Evolutionary conservation across 2,797 vertebrate species (phyloP).

Genomic region (Cuculus canorus): DNA sequence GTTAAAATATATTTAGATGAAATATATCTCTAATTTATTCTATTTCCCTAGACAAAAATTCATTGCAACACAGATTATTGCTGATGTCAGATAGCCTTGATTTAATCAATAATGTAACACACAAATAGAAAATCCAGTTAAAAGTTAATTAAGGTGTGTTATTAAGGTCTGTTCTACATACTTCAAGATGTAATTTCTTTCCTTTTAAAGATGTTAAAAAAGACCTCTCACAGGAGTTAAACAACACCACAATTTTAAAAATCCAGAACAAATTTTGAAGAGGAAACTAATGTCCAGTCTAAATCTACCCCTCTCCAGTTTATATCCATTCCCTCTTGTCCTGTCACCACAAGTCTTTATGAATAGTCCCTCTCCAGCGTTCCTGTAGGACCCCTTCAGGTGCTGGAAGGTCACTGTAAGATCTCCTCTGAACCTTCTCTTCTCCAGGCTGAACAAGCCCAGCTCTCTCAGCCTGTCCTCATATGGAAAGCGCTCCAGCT

Average conservation of each 20-base stretch:
- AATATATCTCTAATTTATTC: not conserved
- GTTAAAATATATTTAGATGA: not conserved
- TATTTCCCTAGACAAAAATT: not conserved
- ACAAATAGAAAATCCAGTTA: not conserved
- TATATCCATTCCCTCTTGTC: too few species aligned
- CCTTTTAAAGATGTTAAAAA: not conserved
- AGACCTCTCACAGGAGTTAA: not conserved
- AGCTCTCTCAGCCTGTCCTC: too few species aligned
- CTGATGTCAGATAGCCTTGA: not conserved
- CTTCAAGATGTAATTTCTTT: not conserved
- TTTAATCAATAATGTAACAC: too few species aligned
- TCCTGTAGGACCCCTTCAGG: too few species aligned
- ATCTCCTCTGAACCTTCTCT: too few species aligned
- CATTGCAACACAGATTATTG: not conserved
- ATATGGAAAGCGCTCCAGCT: too few species aligned
- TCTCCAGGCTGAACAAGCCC: too few species aligned
- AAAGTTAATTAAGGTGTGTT: not conserved
- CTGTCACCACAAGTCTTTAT: too few species aligned
- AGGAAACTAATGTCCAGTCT: too few species aligned
- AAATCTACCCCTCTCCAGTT: too few species aligned
- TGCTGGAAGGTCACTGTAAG: too few species aligned
- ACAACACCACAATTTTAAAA: not conserved
- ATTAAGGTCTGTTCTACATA: not conserved
- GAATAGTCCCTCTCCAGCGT: too few species aligned
- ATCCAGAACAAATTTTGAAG: not conserved